These are phyloP conservation scores for Dinothrombium tinctorium DNA, from an alignment of 1,140 invertebrate genomes.

Conservation along the genomic window DNA sequence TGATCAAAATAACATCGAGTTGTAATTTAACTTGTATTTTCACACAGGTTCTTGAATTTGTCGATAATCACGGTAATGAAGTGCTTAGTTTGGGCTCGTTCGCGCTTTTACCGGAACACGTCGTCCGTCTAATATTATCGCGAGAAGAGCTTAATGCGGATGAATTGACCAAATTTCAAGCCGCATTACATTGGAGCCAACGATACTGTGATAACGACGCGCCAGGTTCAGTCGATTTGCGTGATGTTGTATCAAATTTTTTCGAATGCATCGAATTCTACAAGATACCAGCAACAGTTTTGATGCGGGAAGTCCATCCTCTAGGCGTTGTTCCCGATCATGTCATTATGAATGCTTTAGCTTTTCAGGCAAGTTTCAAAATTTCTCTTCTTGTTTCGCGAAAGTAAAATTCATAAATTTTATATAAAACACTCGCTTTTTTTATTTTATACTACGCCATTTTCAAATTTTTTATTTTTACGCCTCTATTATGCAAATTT, in stretches of 20 bases:
- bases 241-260: constrained; percentile 36
- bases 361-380: constrained; percentile 12
- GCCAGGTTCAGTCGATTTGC: constrained; percentile 11
- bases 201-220: constrained; percentile 60
- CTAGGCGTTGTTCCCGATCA: constrained; percentile 57
- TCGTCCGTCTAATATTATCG: constrained; percentile 61
- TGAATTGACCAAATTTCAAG: constrained; percentile 80
- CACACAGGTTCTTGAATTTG: constrained; percentile 75
- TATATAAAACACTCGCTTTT: constrained; percentile 1
- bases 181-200: constrained; percentile 77
- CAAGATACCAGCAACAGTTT: constrained; percentile 70
- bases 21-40: no score
- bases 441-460: no score
- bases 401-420: neutral
- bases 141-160: constrained; percentile 68
- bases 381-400: neutral
- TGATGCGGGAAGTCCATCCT: constrained; percentile 77
- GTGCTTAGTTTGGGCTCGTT: constrained; percentile 49
- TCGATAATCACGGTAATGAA: constrained; percentile 77
- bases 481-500: no score
- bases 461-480: no score
- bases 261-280: constrained; percentile 79
- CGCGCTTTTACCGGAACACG: constrained; percentile 65
- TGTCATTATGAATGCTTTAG: constrained; percentile 29
- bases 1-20: no score